phyloP scores from a whole-genome alignment of 1,140 invertebrate genomes.

The Caenorhabditis brenneri region DNA sequence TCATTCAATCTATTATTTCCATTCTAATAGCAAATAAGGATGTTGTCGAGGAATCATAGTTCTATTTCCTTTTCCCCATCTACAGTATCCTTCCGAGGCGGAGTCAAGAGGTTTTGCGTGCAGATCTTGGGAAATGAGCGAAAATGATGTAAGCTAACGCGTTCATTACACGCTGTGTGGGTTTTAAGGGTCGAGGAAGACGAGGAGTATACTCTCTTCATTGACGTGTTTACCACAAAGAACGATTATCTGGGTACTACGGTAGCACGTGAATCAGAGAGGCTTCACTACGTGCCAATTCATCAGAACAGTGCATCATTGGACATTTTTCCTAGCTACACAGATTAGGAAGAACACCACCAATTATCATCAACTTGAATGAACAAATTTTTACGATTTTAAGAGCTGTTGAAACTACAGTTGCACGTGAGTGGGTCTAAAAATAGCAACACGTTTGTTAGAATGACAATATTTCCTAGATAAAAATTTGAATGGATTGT shows the following conservation, averaged over 20 bases:
- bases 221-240: constrained; percentile 30
- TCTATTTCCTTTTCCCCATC: neutral
- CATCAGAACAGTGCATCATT: constrained; percentile 28
- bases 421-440: too few relatives aligned
- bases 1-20: neutral
- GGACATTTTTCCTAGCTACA: neutral
- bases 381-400: too few relatives aligned
- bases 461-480: too few relatives aligned
- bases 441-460: too few relatives aligned
- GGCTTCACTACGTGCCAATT: constrained; percentile 14
- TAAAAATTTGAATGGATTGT: too few relatives aligned
- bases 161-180: constrained; percentile 26
- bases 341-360: neutral
- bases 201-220: neutral
- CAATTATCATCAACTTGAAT: too few relatives aligned
- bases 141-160: constrained; percentile 26
- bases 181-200: constrained; percentile 10
- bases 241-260: constrained; percentile 10
- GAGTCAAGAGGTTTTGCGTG: neutral
- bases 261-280: constrained; percentile 24
- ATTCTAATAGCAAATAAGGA: too few relatives aligned
- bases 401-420: too few relatives aligned
- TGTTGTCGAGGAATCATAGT: neutral
- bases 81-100: neutral
- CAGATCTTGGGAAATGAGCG: constrained; percentile 4